Evolutionary conservation across 2,113 vertebrate species (phyloP).

Genomic region (Phycodurus eques): DNA sequence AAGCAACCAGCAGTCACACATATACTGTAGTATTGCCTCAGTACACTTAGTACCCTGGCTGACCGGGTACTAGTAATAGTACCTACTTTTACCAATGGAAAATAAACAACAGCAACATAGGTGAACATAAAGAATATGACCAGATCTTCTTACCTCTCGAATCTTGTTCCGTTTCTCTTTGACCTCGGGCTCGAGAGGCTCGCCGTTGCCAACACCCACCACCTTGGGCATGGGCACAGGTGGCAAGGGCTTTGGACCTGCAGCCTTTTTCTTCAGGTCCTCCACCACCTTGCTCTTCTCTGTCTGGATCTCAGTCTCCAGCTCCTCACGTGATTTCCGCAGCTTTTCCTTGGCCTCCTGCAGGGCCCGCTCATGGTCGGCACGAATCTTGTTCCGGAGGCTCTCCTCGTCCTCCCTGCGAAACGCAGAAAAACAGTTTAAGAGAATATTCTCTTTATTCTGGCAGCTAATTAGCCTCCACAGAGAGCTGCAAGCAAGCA

Average conservation of each 20-base stretch:
- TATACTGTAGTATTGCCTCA: no score
- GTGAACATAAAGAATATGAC: not conserved
- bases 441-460: not conserved
- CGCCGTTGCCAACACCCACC: conserved; percentile 85
- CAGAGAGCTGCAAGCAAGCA: not conserved
- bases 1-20: no score
- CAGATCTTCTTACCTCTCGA: conserved; percentile 82
- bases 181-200: conserved; percentile 83
- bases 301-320: conserved; percentile 94
- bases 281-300: conserved; percentile 90
- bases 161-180: conserved; percentile 94
- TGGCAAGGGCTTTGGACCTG: conserved; percentile 80
- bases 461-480: not conserved
- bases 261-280: conserved; percentile 86
- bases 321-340: conserved; percentile 89
- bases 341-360: conserved; percentile 98
- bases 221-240: conserved; percentile 90
- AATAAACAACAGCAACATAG: not conserved
- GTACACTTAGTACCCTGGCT: no score
- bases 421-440: conserved; percentile 4
- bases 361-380: conserved; percentile 93
- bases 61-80: no score
- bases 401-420: conserved; percentile 94
- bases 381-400: conserved; percentile 93
- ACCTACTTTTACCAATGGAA: no score